Evolutionary conservation across 2,113 vertebrate species (phyloP).

Genomic region (Dromas ardeola): DNA sequence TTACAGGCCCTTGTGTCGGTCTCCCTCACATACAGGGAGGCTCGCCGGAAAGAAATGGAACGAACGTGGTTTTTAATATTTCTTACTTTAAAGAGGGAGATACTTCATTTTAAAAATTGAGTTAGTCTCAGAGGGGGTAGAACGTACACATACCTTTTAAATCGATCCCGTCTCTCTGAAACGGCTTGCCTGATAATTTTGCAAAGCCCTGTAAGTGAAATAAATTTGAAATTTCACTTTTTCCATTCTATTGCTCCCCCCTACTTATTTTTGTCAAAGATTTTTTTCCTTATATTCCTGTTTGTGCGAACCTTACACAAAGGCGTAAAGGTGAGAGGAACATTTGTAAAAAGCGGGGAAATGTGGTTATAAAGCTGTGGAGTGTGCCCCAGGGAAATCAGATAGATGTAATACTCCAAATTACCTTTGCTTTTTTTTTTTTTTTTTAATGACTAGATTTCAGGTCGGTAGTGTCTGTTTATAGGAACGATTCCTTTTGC

Average conservation of each 20-base stretch:
- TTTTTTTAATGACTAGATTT: neutral
- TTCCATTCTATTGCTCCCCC: neutral
- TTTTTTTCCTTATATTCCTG: neutral
- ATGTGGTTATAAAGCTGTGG: neutral
- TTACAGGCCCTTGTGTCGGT: no score
- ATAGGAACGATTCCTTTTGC: neutral
- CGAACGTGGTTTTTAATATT: neutral
- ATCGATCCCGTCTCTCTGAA: neutral
- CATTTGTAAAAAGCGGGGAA: neutral
- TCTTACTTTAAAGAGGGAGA: neutral
- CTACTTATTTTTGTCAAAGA: neutral
- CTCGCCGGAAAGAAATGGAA: neutral
- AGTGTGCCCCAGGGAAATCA: neutral
- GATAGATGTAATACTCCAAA: neutral
- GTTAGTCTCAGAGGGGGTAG: neutral
- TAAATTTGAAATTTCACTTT: neutral
- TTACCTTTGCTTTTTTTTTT: neutral
- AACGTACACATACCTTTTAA: neutral
- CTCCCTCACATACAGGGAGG: neutral
- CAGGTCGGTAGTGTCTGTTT: neutral
- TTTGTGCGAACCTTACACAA: neutral
- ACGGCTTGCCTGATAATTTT: neutral
- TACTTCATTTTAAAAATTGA: neutral
- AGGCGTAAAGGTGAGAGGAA: neutral
- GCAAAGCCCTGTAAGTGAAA: neutral